Evolutionary conservation across 2,888 invertebrate species (phyloP), one percentile per base, ranked within the genome.

Genomic region (Carabus problematicus): DNA sequence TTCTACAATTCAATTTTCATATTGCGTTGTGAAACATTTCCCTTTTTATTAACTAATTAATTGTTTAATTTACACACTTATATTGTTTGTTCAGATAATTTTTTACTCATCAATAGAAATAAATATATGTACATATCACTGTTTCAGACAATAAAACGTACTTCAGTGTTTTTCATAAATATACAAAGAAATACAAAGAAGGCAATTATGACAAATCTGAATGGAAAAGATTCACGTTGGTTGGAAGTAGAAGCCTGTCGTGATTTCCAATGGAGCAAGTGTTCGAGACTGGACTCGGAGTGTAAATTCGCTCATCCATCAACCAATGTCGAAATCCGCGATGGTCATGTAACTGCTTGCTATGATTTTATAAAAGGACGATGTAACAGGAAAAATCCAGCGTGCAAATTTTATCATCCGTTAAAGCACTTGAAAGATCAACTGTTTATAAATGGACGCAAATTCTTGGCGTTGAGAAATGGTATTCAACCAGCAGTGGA

Each of bases 191-290:
- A 29, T 29, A 29, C 29, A 29, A 29, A 29, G 29, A 29, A 3
- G 29, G 29, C 29, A 29, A 29, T 3, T 29, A 29, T 29, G 29
- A 29, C 29, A 29, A 29, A 29, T 29, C 29, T 29, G 29, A 47
- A 29, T 40, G 29, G n/a, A n/a, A 61, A 61, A 49, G 64, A 64
- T n/a, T 39, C 64, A 2, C 55, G 55, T 19, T 64, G 64, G 64
- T 18, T 64, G 19, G 18, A 55, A 19, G 29, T 64, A 4, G 64
- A 64, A 29, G 18, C 42, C 12, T 64, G 64, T 49, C 55, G 64
- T 19, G 64, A 64, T 12, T 55, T 43, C 9, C 64, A 55, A 12
- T 42, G 56, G 3, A 49, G 56, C 19, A 55, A 55, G 29, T 64
- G 64, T 16, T 42, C 55, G 8, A 54, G 64, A 43, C 29, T 43